Conservation (phyloP, 2,113 vertebrate species). For the Hucho hucho region DNA sequence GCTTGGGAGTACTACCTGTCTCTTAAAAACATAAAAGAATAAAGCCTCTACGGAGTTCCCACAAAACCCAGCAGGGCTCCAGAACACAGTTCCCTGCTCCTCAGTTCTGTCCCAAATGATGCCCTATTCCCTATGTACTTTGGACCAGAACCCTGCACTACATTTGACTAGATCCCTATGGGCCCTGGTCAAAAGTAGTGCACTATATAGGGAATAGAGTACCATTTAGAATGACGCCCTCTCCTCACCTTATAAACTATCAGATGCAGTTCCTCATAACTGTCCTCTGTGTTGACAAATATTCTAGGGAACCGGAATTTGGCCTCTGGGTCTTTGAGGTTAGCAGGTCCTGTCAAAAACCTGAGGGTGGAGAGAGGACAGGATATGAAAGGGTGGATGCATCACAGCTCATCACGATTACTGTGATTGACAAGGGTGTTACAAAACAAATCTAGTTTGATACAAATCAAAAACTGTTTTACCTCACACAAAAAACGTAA, state of each 20-base stretch:
- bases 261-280: constrained; percentile 91
- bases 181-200: no score
- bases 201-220: no score
- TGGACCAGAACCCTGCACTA: no score
- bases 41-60: background rate
- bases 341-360: constrained; percentile 94
- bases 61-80: no score
- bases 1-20: background rate
- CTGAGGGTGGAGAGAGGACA: constrained; percentile 67
- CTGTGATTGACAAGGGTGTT: no score
- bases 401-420: background rate
- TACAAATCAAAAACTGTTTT: no score
- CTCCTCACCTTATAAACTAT: constrained; percentile 96
- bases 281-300: constrained; percentile 88
- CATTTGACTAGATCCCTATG: no score
- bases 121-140: no score
- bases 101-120: no score
- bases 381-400: background rate
- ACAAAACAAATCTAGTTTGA: no score
- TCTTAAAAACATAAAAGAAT: constrained; percentile 24
- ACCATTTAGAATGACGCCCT: background rate
- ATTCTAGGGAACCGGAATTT: constrained; percentile 96
- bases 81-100: no score
- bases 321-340: constrained; percentile 92
- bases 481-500: no score